Base-by-base conservation (phyloP, 2,113 vertebrate genomes). In the Epinephelus lanceolatus region DNA sequence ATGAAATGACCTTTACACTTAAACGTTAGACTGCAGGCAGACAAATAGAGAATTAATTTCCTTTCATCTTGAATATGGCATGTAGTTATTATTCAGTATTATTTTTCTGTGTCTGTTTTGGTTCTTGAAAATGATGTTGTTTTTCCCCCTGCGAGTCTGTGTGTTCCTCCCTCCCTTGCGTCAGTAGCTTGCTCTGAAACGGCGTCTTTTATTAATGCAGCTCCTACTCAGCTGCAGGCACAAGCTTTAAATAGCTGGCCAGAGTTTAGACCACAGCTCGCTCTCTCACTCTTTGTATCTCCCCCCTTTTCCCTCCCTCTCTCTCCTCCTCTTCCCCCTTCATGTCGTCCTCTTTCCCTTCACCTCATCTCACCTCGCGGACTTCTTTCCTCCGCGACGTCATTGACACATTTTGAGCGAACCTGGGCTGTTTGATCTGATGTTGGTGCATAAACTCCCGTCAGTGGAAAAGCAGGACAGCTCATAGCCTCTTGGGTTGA, bases 141-240 rank as follows among this genome's bases (percentile, higher is more conserved):
- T 51, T 65, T 67, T 5, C 15, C 81, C 76, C 76, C 52, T 21
- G 59, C 33, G 52, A 67, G 52, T 55, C 33, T 23, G 45, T 76
- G 25, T 19, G 23, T 47, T 73, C 51, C 86, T 61, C 37, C 56
- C 67, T 74, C 66, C 63, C 51, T 71, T 73, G 81, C 84, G 12
- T 81, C 86, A 87, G 78, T 72, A 27, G 66, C 53, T 53, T 73
- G 76, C 88, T 87, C 88, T 88, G 81, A 91, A 90, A 81, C 88
- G 0, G 53, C 76, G 76, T 93, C 83, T 93, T 93, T 84, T 93
- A 62, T 90, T 92, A 65, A 88, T 81, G 70, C 82, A 77, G 88
- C 73, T 73, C 65, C 81, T 51, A 19, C 87, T 91, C 85, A 25
- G 91, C 93, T 90, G 89, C 83, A 90, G 90, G 86, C 90, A 67